Base-by-base conservation (phyloP, 37 sponge, comb jelly and placozoan genomes). In the Halisarca cf. caerulea region DNA sequence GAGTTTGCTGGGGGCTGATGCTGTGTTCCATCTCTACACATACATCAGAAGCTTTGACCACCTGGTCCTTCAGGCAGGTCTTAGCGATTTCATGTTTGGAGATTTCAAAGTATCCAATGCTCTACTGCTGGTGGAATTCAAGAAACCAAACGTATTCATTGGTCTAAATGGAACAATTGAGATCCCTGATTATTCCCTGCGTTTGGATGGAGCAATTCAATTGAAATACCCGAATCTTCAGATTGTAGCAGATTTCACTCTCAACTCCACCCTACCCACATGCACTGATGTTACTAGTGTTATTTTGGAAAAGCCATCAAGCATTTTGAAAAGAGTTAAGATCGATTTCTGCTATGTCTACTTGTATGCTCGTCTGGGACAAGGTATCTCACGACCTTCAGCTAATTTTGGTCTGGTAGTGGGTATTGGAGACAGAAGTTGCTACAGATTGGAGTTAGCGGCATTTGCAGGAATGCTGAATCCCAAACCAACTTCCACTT, bases 131-230 rank as follows among this genome's bases (percentile, higher is more conserved):
- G 51, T 47, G 9, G 51, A 47, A 47, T 47, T 47, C 51, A 47
- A 47, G 11, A 47, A 47, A 11, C 51, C 51, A 11, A 47, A 47
- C 11, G 51, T 47, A 14, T 47, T 47, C 51, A 47, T 47, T 47
- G 51, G 51, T 14, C 6, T 78, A 43, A 78, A 78, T 28, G 86
- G 86, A 62, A 85, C 86, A 7, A 44, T 78, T 36, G 77, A 78
- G 28, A 85, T 85, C 27, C 47, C 77, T 62, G 86, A 78, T 28
- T 74, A 75, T 27, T 0, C 2, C 8, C 51, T 74, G 40, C 32
- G 51, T 14, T 47, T 47, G 51, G 51, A 47, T 47, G 51, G 51
- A 47, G 51, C 51, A 14, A 47, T 47, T 47, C 51, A 47, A 47
- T 11, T 47, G 9, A 6, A 11, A 47, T 47, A 47, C 11, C 51